phyloP scores from a whole-genome alignment of 2,113 vertebrate genomes.

The Ammodytes dubius region DNA sequence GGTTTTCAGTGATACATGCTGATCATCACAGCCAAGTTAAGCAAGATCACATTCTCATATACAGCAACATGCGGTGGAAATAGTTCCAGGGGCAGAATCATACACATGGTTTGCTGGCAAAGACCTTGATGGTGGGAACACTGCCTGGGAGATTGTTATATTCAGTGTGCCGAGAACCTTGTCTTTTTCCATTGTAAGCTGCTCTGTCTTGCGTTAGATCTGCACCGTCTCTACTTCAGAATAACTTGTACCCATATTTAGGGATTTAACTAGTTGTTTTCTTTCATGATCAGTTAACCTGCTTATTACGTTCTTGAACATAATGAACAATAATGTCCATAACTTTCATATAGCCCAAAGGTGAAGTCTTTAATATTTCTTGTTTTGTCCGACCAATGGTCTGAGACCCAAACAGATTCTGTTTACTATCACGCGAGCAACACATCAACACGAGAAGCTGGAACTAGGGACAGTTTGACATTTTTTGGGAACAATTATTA shows the following conservation, averaged over 20 bases:
- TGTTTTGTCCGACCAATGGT: neutral
- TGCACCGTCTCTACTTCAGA: neutral
- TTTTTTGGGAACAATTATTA: neutral
- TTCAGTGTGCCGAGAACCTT: neutral
- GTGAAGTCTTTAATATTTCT: neutral
- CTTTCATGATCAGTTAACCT: neutral
- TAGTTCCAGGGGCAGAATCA: conserved; percentile 42
- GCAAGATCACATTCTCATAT: conserved; percentile 51
- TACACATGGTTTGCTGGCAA: neutral
- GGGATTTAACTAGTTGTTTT: neutral
- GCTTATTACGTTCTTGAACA: neutral
- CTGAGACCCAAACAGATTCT: neutral
- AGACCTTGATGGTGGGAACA: neutral
- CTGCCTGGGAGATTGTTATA: neutral
- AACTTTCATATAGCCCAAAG: neutral
- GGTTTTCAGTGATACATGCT: conserved; percentile 55
- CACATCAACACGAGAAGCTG: neutral
- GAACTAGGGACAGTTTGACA: neutral
- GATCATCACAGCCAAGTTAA: conserved; percentile 45
- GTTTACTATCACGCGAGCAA: neutral
- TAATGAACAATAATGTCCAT: neutral
- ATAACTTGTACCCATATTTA: neutral
- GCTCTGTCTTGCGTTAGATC: neutral
- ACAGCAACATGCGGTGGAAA: conserved; percentile 38
- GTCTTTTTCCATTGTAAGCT: conserved; percentile 1